Evolutionary conservation across 64 coral and sea anemone species (phyloP), one percentile per base, ranked within the genome.

Genomic region (Exaiptasia diaphana): DNA sequence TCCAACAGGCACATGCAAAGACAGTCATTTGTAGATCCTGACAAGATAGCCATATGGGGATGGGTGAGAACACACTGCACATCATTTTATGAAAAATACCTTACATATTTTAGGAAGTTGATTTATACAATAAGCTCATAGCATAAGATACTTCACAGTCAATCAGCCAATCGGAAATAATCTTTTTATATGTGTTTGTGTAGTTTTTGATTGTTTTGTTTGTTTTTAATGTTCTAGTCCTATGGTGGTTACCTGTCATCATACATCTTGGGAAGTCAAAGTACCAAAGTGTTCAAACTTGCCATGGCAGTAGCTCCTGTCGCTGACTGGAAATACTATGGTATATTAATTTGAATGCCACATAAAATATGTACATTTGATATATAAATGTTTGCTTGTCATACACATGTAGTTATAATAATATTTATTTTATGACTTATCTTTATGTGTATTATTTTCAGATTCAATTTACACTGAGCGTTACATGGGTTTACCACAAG

Each of bases 391-490:
- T 12, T 20, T 24, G 22, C 29, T 22, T 58, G 29, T 8, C 22
- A n/a, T n/a, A n/a, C n/a, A n/a, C n/a, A n/a, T n/a, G n/a, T n/a
- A n/a, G n/a, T n/a, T n/a, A n/a, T n/a, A n/a, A n/a, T n/a, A n/a
- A n/a, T n/a, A n/a, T n/a, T n/a, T n/a, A n/a, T n/a, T n/a, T n/a
- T n/a, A n/a, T n/a, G n/a, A n/a, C n/a, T n/a, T n/a, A n/a, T n/a
- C n/a, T n/a, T n/a, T n/a, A n/a, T n/a, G n/a, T n/a, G n/a, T n/a
- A n/a, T 41, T 77, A 41, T 21, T 28, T 30, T 25, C 38, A 93
- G 91, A 89, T 80, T 93, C 91, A 45, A 83, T 83, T 53, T 93
- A 88, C 50, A 88, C 91, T 0, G 91, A 93, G 80, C 74, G 91
- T 21, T 93, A 89, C 64, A 93, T 93, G 91, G 85, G 85, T 14